Base-by-base conservation (phyloP, 2,888 invertebrate species). In the Stenotaenia linearis region DNA sequence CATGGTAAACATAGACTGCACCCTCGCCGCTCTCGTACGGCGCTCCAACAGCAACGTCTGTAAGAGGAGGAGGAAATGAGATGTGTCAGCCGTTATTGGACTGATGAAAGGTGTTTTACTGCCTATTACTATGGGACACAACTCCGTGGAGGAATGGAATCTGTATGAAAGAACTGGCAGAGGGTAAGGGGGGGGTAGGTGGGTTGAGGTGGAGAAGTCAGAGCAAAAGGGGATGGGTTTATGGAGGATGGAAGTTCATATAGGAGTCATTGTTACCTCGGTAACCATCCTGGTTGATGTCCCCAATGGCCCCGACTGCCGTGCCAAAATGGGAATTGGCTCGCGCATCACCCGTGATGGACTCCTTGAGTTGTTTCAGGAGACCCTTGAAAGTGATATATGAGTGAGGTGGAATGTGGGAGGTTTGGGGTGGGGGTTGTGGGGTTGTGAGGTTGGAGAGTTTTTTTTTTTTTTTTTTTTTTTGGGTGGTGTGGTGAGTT, bases 211-310 rank as follows among this genome's bases (percentile, higher is more conserved):
- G 15, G 37, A 37, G 15, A 37, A 37, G 37, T 37, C 37, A 10
- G 5, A 37, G 37, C 37, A 37, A 37, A 15, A 37, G 40, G 40
- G 40, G 15, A 10, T 0, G 40, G 40, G 12, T 40, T 40, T 40
- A 40, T 40, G 40, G 15, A 12, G n/a, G 40, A 10, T 15, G 12
- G 40, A n/a, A 40, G 40, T 40, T 40, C 40, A 40, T 40, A 40
- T 4, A 40, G 15, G 28, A 69, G 28, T 25, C n/a, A 4, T 75
- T 75, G 37, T 35, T 81, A 87, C 87, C 87, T 81, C 85, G 83
- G 81, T 82, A 87, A 9, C 86, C 86, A 82, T 89, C 89, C 77
- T 85, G 84, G 83, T 89, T 88, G 2, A 89, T 80, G 82, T 89
- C 89, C 15, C 88, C 89, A 7, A 88, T 82, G 75, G 84, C 84